These are phyloP conservation scores for Amblyopsis hoosieri DNA, from an alignment of 2,797 vertebrate genomes.

Conservation along the genomic window DNA sequence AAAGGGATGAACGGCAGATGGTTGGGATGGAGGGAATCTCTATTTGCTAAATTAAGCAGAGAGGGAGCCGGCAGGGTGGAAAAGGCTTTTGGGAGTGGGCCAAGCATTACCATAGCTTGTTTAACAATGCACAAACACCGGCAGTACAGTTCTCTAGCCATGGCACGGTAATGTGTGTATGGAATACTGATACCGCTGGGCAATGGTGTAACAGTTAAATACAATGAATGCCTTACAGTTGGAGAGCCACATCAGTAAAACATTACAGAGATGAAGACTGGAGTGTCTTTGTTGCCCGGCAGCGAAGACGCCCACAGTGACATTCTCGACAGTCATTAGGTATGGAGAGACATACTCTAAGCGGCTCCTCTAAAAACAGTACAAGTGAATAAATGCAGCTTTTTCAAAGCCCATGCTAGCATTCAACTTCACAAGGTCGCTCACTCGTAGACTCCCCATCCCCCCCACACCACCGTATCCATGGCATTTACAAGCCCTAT, in stretches of 20 bases:
- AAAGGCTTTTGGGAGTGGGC: slow-evolving; percentile 25
- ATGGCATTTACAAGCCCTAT: slow-evolving; percentile 53
- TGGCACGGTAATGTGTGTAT: slow-evolving; percentile 17
- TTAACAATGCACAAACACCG: slow-evolving; percentile 34
- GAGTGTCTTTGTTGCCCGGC: background rate
- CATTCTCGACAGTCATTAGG: slow-evolving; percentile 1
- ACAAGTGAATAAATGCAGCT: slow-evolving; percentile 40
- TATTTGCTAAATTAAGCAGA: slow-evolving; percentile 29
- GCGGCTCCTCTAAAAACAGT: slow-evolving; percentile 19
- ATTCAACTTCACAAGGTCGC: slow-evolving; percentile 55
- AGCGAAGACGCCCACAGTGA: slow-evolving; percentile 1
- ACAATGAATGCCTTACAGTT: background rate
- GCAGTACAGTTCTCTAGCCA: slow-evolving; percentile 1
- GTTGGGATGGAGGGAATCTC: slow-evolving; percentile 48
- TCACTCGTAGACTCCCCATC: slow-evolving; percentile 45
- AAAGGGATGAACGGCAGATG: slow-evolving; percentile 38
- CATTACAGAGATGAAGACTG: background rate
- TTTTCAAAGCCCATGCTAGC: slow-evolving; percentile 35
- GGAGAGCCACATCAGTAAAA: too few relatives aligned
- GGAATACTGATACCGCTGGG: slow-evolving; percentile 19
- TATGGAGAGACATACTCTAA: slow-evolving; percentile 21
- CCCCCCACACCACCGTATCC: slow-evolving; percentile 21
- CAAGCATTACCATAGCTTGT: slow-evolving; percentile 29
- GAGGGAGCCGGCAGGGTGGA: slow-evolving; percentile 24
- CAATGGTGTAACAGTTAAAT: background rate